Evolutionary conservation across 2,113 vertebrate species (phyloP).

Genomic region (Malurus alboscapulatus): DNA sequence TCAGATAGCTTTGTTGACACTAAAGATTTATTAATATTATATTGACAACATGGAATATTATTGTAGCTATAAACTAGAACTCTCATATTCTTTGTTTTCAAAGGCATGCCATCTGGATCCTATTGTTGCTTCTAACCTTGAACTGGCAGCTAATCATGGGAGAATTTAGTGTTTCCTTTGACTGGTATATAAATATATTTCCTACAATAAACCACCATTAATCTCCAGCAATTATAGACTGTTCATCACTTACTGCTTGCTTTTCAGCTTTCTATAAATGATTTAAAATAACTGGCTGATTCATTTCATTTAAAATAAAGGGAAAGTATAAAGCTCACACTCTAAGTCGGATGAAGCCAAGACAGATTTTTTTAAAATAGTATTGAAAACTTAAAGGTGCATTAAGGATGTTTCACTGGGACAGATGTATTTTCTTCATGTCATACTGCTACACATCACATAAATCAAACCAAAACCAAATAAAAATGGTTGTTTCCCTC

Average conservation of each 20-base stretch:
- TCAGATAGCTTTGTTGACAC: not conserved
- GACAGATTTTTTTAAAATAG: not conserved
- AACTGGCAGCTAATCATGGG: conserved; percentile 69
- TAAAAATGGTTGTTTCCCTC: not conserved
- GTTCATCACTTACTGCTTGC: not conserved
- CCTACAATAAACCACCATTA: not conserved
- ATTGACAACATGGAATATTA: not conserved
- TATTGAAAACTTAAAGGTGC: not conserved
- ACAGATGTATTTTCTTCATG: not conserved
- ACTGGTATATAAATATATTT: not conserved
- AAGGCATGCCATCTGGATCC: conserved; percentile 74
- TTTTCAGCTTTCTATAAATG: not conserved
- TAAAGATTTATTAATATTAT: not conserved
- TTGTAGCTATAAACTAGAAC: not conserved
- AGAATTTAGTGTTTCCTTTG: conserved; percentile 63
- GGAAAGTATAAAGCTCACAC: not conserved
- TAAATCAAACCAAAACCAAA: not conserved
- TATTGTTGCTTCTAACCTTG: conserved; percentile 67
- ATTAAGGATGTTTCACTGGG: not conserved
- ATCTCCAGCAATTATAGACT: not conserved
- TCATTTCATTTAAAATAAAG: not conserved
- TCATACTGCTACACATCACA: not conserved
- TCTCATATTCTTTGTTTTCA: conserved; percentile 18
- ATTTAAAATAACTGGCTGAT: not conserved
- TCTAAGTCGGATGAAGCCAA: not conserved